Conservation (phyloP, 1,140 invertebrate genomes). For the Contarinia nasturtii region DNA sequence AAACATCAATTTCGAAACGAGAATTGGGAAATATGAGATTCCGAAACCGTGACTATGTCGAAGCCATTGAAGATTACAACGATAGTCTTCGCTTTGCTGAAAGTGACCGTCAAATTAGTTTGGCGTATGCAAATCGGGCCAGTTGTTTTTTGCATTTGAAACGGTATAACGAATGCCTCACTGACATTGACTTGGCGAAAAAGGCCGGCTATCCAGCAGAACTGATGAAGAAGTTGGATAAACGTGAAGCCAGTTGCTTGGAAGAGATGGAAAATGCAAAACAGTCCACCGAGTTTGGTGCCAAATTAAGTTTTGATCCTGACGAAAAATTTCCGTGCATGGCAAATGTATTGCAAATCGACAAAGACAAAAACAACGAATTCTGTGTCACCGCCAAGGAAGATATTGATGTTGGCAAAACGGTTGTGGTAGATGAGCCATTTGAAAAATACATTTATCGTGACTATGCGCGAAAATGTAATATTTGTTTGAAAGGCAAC, state of each 20-base stretch:
- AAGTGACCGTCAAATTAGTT: constrained; percentile 9
- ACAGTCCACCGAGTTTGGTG: background rate
- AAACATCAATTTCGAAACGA: too few species aligned
- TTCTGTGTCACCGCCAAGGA: background rate
- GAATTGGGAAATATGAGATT: too few species aligned
- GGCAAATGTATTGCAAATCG: background rate
- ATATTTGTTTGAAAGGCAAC: background rate
- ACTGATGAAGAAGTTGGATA: constrained; percentile 6
- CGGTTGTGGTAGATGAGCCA: background rate
- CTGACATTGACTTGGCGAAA: constrained; percentile 20
- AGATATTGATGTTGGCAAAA: background rate
- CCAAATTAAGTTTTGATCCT: background rate
- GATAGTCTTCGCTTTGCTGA: constrained; percentile 12
- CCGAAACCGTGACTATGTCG: too few species aligned
- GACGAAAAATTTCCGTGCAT: background rate
- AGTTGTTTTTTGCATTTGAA: constrained; percentile 20
- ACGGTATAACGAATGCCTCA: constrained; percentile 19
- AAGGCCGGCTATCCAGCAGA: constrained; percentile 12
- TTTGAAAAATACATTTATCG: background rate
- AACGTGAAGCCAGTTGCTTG: background rate
- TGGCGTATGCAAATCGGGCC: constrained; percentile 24
- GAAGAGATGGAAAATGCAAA: too few species aligned
- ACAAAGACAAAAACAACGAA: background rate
- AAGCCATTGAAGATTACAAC: too few species aligned
- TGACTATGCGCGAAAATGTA: background rate